Evolutionary conservation across 2,797 vertebrate species (phyloP).

Genomic region (Etheostoma perlongum): DNA sequence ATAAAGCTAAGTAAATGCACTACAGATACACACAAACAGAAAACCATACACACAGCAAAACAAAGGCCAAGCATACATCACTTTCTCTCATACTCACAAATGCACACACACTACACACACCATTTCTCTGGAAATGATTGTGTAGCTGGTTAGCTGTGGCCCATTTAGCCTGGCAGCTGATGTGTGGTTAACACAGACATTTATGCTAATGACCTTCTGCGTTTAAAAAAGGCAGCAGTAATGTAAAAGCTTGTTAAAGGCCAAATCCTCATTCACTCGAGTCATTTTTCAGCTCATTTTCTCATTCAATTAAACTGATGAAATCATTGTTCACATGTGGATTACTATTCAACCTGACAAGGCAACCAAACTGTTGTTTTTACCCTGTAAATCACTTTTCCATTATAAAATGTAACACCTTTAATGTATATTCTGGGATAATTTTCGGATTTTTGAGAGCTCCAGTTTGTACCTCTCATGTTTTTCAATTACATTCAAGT

Average conservation of each 20-base stretch:
- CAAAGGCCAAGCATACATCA: slow-evolving; percentile 66
- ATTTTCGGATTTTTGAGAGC: neutral
- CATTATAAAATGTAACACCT: slow-evolving; percentile 10
- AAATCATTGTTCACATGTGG: slow-evolving; percentile 60
- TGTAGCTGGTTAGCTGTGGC: slow-evolving; percentile 69
- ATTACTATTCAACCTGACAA: slow-evolving; percentile 36
- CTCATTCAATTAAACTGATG: slow-evolving; percentile 68
- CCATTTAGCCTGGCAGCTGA: slow-evolving; percentile 78
- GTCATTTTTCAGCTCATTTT: slow-evolving; percentile 72
- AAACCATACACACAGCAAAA: slow-evolving; percentile 35
- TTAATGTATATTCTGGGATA: neutral
- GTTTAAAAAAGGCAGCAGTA: slow-evolving; percentile 63
- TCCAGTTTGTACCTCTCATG: neutral
- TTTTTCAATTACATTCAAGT: slow-evolving; percentile 2
- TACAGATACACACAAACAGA: slow-evolving; percentile 48
- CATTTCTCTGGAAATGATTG: slow-evolving; percentile 62
- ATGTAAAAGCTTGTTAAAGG: slow-evolving; percentile 78
- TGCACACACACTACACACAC: slow-evolving; percentile 43
- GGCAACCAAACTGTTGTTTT: slow-evolving; percentile 4
- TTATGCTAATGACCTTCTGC: slow-evolving; percentile 75
- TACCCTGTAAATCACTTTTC: neutral
- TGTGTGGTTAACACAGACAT: slow-evolving; percentile 80
- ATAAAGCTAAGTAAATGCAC: slow-evolving; percentile 37
- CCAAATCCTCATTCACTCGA: slow-evolving; percentile 58
- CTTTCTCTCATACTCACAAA: slow-evolving; percentile 28